Evolutionary conservation across 2,888 invertebrate genomes (phyloP), one percentile per base, ranked within the genome.

Genomic region (Philopedon plagiatum): DNA sequence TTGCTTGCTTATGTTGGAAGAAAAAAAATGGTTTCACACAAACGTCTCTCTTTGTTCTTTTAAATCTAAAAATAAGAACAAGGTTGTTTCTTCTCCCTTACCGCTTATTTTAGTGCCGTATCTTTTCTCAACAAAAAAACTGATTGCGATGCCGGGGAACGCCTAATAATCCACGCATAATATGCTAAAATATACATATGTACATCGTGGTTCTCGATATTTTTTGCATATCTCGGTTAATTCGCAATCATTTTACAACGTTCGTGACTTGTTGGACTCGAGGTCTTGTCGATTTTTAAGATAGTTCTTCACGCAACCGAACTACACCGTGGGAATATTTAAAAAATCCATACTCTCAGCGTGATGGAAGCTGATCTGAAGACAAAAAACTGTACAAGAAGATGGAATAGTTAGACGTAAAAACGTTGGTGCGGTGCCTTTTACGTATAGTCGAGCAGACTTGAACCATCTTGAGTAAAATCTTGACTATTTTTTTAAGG

Each of bases 261-360:
- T 79, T 78, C 79, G 79, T 79, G 79, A 79, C 79, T 76, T 56
- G 76, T 70, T 70, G 67, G 63, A 58, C 44, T 71, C 60, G 41
- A 69, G 73, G 63, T 54, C 69, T 54, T 66, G 68, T 72, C 75
- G 75, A 74, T 75, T 78, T 75, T 75, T 56, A 71, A 64, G 57
- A 23, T 65, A 65, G 72, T 62, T 70, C 63, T 74, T 76, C 78
- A 77, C 77, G 77, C 78, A 73, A 76, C 67, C 72, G 51, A 73
- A 72, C 56, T 71, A 70, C 73, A 77, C 76, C 78, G 77, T 79
- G 79, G 77, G 78, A 78, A 77, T 76, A 73, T 74, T 46, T 39
- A 77, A 78, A 77, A 78, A 76, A 71, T 65, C 60, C 65, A 71
- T 65, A 64, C 60, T 71, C 60, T 54, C 54, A 54, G 60, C 51